Conservation (phyloP, 2,797 vertebrate genomes). For the Leucoraja ocellata region DNA sequence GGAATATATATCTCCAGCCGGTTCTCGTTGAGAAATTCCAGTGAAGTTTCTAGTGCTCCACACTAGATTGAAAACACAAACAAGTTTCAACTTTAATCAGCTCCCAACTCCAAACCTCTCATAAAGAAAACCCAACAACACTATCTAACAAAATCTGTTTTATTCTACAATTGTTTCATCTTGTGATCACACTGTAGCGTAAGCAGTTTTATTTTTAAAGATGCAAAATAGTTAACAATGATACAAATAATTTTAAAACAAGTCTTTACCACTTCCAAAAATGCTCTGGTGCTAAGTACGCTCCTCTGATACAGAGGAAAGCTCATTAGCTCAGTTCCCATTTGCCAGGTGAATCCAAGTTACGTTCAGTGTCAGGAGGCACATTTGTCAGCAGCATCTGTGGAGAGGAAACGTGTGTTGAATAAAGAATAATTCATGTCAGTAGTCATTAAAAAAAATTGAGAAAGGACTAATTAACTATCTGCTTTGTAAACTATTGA, state of each 20-base stretch:
- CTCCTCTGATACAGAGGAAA: conserved; percentile 38
- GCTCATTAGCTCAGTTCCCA: conserved; percentile 17
- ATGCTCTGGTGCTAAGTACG: neutral
- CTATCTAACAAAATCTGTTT: conserved; percentile 11
- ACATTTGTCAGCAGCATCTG: conserved; percentile 88
- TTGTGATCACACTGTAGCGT: neutral
- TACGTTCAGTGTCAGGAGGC: conserved; percentile 84
- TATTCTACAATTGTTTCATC: conserved; percentile 25
- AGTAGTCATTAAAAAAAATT: neutral
- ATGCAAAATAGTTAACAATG: conserved; percentile 36
- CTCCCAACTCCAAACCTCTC: no score
- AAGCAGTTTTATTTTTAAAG: conserved; percentile 28
- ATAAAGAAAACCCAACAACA: neutral
- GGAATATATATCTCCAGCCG: no score
- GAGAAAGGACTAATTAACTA: neutral
- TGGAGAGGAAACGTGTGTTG: conserved; percentile 41
- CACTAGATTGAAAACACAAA: no score
- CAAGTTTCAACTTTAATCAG: neutral
- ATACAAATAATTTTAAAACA: conserved; percentile 36
- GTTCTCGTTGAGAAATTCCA: neutral
- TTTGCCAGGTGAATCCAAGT: conserved; percentile 59
- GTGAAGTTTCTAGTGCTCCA: neutral
- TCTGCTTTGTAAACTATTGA: neutral
- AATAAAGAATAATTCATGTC: neutral
- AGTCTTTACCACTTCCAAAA: conserved; percentile 36